Conservation (phyloP, 2,888 invertebrate species). For the Pegoplata infirma region DNA sequence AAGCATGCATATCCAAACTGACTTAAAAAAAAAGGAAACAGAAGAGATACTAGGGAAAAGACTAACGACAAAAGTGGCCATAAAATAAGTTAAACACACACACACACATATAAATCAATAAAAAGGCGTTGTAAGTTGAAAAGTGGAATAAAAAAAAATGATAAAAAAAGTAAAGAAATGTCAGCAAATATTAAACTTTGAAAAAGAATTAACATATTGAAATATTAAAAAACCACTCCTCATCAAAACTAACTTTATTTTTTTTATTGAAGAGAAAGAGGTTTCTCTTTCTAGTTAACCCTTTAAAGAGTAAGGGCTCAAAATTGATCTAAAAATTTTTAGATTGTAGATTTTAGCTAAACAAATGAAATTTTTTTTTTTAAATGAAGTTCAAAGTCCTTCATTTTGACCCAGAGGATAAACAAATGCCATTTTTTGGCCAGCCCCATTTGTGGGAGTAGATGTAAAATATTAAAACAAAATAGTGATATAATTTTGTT, state of each 20-base stretch:
- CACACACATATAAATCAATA: constrained; percentile 42
- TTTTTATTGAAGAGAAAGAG: not conserved
- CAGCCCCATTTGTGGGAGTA: too few relatives aligned
- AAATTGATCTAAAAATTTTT: too few relatives aligned
- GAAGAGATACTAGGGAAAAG: constrained; percentile 6
- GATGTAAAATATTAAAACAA: too few relatives aligned
- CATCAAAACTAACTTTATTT: not conserved
- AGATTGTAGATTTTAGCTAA: too few relatives aligned
- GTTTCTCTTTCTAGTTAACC: too few relatives aligned
- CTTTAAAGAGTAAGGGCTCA: too few relatives aligned
- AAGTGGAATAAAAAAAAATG: too few relatives aligned
- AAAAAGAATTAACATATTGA: constrained; percentile 8
- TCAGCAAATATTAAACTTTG: constrained; percentile 7
- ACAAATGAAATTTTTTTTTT: too few relatives aligned
- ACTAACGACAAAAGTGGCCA: constrained; percentile 23
- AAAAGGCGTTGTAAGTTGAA: constrained; percentile 44
- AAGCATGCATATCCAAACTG: not conserved
- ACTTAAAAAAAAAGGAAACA: not conserved
- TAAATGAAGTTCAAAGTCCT: too few relatives aligned
- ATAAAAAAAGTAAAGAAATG: not conserved
- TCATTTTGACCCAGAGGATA: too few relatives aligned
- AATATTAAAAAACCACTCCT: constrained; percentile 6
- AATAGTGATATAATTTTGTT: too few relatives aligned
- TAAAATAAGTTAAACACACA: constrained; percentile 21
- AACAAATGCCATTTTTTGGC: too few relatives aligned